A percentile compares a stretch with the other conserved stretches of the same genome.
Evolutionary conservation across 2,888 invertebrate genomes (phyloP).

Genomic region (Oscheius onirici): DNA sequence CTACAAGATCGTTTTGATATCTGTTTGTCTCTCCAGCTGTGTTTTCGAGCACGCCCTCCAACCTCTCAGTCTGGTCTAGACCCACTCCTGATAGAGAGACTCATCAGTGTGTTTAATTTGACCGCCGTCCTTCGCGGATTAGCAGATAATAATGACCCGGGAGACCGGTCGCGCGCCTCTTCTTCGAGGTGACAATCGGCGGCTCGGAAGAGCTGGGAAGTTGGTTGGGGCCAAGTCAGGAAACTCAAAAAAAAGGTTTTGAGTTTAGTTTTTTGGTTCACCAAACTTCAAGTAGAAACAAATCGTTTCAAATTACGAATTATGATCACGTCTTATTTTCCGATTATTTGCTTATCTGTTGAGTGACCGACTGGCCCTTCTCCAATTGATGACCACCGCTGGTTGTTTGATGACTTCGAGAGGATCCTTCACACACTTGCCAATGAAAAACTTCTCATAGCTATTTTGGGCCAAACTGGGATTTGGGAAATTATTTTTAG

Average conservation of each 20-base stretch:
- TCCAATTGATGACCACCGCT: constrained; percentile 7
- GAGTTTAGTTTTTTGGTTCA: neutral
- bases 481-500: too few relatives aligned
- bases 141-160: constrained; percentile 32
- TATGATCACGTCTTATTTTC: neutral
- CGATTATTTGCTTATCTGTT: neutral
- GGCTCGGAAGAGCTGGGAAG: neutral
- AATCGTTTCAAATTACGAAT: too few relatives aligned
- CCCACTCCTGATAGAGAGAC: constrained; percentile 1
- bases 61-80: too few relatives aligned
- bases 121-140: constrained; percentile 32
- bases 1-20: too few relatives aligned
- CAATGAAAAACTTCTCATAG: neutral
- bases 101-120: constrained; percentile 31
- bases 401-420: constrained; percentile 14
- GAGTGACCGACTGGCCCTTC: constrained; percentile 10
- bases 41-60: too few relatives aligned
- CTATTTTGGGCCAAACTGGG: too few relatives aligned
- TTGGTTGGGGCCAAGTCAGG: neutral
- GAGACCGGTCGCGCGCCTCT: constrained; percentile 7
- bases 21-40: too few relatives aligned
- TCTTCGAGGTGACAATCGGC: constrained; percentile 15
- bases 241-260: neutral
- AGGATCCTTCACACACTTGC: constrained; percentile 13
- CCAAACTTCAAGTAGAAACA: too few relatives aligned